Evolutionary conservation across 1,140 invertebrate genomes (phyloP).

Genomic region (Cydia fagiglandana): DNA sequence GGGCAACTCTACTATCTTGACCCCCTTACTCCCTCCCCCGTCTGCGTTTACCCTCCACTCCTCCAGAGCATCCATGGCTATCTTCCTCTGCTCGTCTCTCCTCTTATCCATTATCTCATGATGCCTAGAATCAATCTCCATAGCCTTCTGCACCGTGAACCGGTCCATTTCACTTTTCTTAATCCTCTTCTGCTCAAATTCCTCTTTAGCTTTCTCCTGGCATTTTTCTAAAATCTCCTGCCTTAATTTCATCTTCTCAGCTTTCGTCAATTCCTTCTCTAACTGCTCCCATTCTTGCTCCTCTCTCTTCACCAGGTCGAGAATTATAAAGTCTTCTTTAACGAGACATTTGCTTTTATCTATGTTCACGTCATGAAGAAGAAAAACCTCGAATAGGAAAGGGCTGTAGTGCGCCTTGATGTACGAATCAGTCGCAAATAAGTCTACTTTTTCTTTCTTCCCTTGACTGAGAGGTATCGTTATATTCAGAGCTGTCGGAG

Average conservation of each 20-base stretch:
- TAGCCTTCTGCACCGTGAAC: conserved; percentile 81
- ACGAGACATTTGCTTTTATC: conserved; percentile 81
- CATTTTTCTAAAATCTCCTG: conserved; percentile 77
- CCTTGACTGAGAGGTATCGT: conserved; percentile 79
- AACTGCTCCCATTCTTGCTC: conserved; percentile 80
- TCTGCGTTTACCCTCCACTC: conserved; percentile 78
- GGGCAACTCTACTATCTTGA: conserved; percentile 32
- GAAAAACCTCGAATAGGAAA: conserved; percentile 84
- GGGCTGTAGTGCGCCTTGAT: conserved; percentile 84
- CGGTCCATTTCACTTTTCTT: conserved; percentile 75
- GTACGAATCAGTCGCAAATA: conserved; percentile 83
- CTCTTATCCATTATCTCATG: conserved; percentile 80
- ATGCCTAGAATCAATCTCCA: conserved; percentile 79
- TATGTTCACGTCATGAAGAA: conserved; percentile 79
- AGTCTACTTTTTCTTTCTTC: conserved; percentile 80
- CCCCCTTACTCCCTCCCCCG: conserved; percentile 18
- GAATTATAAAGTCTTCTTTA: conserved; percentile 77
- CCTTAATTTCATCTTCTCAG: conserved; percentile 79
- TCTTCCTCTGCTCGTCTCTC: conserved; percentile 79
- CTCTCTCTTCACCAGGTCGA: conserved; percentile 82
- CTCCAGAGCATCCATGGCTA: conserved; percentile 84
- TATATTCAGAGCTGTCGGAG: conserved; percentile 78
- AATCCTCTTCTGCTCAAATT: conserved; percentile 74
- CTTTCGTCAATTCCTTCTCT: conserved; percentile 76
- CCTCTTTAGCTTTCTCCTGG: conserved; percentile 78